Conservation (phyloP, 2,888 invertebrate genomes). For the Archaeoteleia sp. region DNA sequence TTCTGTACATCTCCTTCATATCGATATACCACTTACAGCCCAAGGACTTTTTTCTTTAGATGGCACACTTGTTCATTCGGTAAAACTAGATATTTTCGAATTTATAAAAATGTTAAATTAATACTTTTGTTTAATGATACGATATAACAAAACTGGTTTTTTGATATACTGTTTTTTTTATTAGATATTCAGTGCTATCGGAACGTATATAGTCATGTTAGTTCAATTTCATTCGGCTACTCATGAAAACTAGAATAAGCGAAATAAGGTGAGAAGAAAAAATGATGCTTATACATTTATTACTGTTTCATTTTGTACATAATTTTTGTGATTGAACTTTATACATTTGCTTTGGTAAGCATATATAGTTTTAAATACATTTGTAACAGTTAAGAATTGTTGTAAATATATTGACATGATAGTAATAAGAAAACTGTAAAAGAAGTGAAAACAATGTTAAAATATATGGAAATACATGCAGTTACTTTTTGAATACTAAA, state of each 20-base stretch:
- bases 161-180: slow-evolving; percentile 3
- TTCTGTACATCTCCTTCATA: slow-evolving; percentile 35
- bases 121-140: background rate
- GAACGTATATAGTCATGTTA: slow-evolving; percentile 39
- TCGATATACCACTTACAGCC: slow-evolving; percentile 26
- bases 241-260: background rate
- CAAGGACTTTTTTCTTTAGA: slow-evolving; percentile 41
- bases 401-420: too few relatives aligned
- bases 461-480: too few relatives aligned
- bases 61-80: slow-evolving; percentile 35
- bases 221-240: slow-evolving; percentile 36
- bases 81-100: slow-evolving; percentile 9
- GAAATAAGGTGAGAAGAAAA: background rate
- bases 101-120: background rate
- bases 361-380: too few relatives aligned
- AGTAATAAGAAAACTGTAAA: too few relatives aligned
- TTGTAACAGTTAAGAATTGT: too few relatives aligned
- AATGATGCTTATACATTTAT: too few relatives aligned
- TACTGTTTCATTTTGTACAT: too few relatives aligned
- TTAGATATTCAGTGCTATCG: slow-evolving; percentile 38
- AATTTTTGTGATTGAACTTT: too few relatives aligned
- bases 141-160: background rate
- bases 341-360: too few relatives aligned
- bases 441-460: too few relatives aligned
- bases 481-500: too few relatives aligned